Base-by-base conservation (phyloP, 2,888 invertebrate species). In the Epinotia demarniana region DNA sequence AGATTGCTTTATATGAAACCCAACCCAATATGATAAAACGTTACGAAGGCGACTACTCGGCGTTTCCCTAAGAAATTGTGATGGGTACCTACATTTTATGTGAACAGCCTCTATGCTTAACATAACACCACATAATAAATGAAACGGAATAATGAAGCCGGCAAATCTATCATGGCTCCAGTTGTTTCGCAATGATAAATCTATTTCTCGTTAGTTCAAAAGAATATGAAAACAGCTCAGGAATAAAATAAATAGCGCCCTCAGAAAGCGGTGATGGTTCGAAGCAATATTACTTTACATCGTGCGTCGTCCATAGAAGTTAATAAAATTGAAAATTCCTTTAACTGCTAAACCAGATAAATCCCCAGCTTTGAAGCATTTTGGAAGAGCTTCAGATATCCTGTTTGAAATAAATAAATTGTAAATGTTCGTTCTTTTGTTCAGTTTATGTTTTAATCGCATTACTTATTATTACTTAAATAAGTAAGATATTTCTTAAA, bases 161-260 rank as follows among this genome's bases (percentile, higher is more conserved):
- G 58, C 33, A 19, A 58, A 74, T 74, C 69, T 74, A 74, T 74
- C 74, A 70, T 63, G 27, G 39, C 43, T 13, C 16, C 55, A 61
- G 46, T 74, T 58, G 60, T 66, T 73, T 64, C 55, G 64, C 43
- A 49, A 57, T 64, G 69, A 74, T 70, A 74, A 70, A 74, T 74
- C 74, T 70, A 39, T 66, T 33, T 64, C 69, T 70, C 69, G 63
- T 46, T 62, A 57, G 39, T 49, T 74, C 23, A 70, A 74, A 74
- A 74, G 74, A 74, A 74, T 70, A 74, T 64, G 70, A 74, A 70
- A 69, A 70, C 39, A 74, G 49, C 73, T 55, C 18, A 43, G 64
- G 57, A 63, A 27, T 23, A 46, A 63, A 46, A 67, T 60, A 68
- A 61, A 68, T 61, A 55, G 19, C 58, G 19, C 55, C 55, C 18